phyloP scores from a whole-genome alignment of 2,797 vertebrate species.

The Myoxocephalus aenaeus region DNA sequence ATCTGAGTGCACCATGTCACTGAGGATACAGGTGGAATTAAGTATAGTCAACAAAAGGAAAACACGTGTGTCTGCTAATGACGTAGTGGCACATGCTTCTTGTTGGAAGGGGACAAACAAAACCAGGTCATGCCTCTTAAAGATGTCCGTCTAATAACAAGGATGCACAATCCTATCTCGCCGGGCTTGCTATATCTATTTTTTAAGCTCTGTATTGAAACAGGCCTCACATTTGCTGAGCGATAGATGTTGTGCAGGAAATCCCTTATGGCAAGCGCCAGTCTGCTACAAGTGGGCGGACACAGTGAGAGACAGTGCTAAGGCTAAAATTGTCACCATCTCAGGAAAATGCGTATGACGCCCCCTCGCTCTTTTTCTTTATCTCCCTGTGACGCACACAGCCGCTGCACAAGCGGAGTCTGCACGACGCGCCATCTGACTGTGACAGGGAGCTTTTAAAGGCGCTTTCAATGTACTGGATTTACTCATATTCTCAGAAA shows the following conservation, averaged over 20 bases:
- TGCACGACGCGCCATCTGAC: slow-evolving; percentile 80
- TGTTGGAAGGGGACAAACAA: background rate
- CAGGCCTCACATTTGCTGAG: slow-evolving; percentile 63
- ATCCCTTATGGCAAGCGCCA: slow-evolving; percentile 75
- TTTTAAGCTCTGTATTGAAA: slow-evolving; percentile 29
- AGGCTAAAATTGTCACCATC: slow-evolving; percentile 79
- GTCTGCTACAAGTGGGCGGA: slow-evolving; percentile 75
- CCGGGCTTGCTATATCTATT: slow-evolving; percentile 23
- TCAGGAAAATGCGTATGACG: slow-evolving; percentile 83
- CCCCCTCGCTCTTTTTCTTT: slow-evolving; percentile 76
- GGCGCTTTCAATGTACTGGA: slow-evolving; percentile 52
- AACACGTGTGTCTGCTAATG: slow-evolving; percentile 3
- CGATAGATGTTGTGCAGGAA: slow-evolving; percentile 73
- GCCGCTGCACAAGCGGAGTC: slow-evolving; percentile 76
- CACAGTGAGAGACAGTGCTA: slow-evolving; percentile 63
- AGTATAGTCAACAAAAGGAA: slow-evolving; percentile 9
- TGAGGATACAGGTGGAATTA: slow-evolving; percentile 47
- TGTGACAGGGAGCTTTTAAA: slow-evolving; percentile 75
- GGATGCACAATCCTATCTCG: slow-evolving; percentile 14
- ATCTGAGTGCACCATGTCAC: slow-evolving; percentile 46
- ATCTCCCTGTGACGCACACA: slow-evolving; percentile 85
- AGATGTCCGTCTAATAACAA: slow-evolving; percentile 24
- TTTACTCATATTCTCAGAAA: slow-evolving; percentile 18
- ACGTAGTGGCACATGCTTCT: slow-evolving; percentile 1
- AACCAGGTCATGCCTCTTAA: slow-evolving; percentile 13